Base-by-base conservation (phyloP, 2,113 vertebrate species). In the Rhinopithecus roxellana region DNA sequence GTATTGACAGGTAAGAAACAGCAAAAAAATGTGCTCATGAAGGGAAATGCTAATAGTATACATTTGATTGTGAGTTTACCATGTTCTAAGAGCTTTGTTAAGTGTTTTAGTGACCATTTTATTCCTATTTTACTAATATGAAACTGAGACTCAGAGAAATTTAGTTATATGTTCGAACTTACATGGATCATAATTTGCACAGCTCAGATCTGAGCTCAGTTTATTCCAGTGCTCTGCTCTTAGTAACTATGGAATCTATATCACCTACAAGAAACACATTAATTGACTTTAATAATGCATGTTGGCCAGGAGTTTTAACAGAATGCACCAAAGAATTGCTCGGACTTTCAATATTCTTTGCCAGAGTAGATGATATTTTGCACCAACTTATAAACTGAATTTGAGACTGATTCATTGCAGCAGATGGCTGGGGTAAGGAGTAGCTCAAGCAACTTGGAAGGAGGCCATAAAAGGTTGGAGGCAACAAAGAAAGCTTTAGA, bases 111-210 rank as follows among this genome's bases (percentile, higher is more conserved):
- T 45, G 81, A 48, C 35, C 57, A 72, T 78, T 80, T 61, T 35
- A 75, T 57, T 20, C 22, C 81, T 55, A n/a, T 38, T 79, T 75
- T 75, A 40, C 25, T 83, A 25, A 94, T 4, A 20, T 8, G 23
- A 93, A 89, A 78, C 35, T 32, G 92, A 96, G 61, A 92, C 35
- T 93, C 55, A 90, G 57, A 94, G 50, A 35, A 85, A 9, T 84
- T 74, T 2, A 27, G 23, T 30, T 32, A 84, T 55, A 67, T 8
- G 8, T 48, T 35, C 50, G 64, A 70, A n/a, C 43, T 55, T 50
- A 87, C 40, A 78, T 1, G 40, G 40, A 48, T 38, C 16, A 27
- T 59, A n/a, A 50, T 7, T 32, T 18, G 7, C 27, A 14, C 38
- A 82, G 9, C 18, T 67, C 59, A 78, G 3, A 35, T 79, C 43